Conservation (phyloP, 1,140 invertebrate species). For the Drosophila sp. region DNA sequence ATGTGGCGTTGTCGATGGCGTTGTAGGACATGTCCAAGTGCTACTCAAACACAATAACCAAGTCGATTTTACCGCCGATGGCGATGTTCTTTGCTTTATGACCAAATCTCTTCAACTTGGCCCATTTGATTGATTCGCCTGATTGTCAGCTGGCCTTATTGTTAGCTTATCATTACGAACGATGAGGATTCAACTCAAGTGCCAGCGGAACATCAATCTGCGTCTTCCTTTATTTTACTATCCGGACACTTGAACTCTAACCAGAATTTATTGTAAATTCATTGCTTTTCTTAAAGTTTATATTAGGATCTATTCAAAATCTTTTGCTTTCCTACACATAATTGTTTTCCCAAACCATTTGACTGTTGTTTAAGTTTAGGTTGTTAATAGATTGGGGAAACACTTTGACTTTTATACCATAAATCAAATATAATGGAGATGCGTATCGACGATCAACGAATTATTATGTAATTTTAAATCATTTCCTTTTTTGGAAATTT, state of each 20-base stretch:
- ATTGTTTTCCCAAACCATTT: neutral
- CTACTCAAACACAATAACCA: constrained; percentile 50
- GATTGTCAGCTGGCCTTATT: constrained; percentile 51
- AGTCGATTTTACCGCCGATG: constrained; percentile 8
- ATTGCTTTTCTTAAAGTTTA: neutral
- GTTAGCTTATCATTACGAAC: constrained; percentile 68
- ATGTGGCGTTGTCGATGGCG: constrained; percentile 28
- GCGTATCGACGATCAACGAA: too few species aligned
- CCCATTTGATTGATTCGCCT: constrained; percentile 66
- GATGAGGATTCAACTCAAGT: constrained; percentile 32
- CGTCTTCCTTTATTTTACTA: neutral
- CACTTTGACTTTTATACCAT: too few species aligned
- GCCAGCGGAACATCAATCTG: constrained; percentile 15
- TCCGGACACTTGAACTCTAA: constrained; percentile 3
- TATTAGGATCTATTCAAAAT: neutral
- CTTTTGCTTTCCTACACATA: neutral
- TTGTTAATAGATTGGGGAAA: too few species aligned
- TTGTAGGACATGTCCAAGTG: constrained; percentile 40
- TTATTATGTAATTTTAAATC: too few species aligned
- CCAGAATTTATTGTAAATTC: constrained; percentile 10
- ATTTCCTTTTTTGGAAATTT: too few species aligned
- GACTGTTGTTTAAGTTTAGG: neutral
- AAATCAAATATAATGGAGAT: too few species aligned
- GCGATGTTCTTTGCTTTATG: constrained; percentile 12
- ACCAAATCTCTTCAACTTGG: constrained; percentile 34